Evolutionary conservation across 2,888 invertebrate species (phyloP).

Genomic region (Aphidius colemani): DNA sequence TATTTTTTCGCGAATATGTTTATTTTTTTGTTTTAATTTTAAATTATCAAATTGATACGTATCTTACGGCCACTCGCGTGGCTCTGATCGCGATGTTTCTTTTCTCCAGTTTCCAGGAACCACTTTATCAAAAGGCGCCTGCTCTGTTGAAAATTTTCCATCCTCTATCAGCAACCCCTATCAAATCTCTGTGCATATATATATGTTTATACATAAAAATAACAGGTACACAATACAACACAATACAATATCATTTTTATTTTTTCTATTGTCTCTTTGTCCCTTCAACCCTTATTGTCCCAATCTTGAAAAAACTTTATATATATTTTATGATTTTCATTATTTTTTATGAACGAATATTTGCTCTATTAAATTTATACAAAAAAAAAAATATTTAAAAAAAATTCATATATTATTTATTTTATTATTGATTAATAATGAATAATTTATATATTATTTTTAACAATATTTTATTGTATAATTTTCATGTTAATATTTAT

Average conservation of each 20-base stretch:
- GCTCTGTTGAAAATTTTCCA: constrained; percentile 27
- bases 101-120: constrained; percentile 36
- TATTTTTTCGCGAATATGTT: not conserved
- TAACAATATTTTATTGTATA: no score
- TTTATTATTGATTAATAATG: no score
- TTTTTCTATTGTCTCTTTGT: not conserved
- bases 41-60: constrained; percentile 35
- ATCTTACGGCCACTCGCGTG: constrained; percentile 54
- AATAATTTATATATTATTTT: no score
- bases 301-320: no score
- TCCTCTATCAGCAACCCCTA: constrained; percentile 13
- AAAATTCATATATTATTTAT: not conserved
- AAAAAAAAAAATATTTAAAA: not conserved
- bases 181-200: constrained; percentile 14
- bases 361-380: not conserved
- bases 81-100: constrained; percentile 45
- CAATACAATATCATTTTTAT: no score
- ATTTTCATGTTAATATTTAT: no score
- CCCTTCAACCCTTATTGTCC: not conserved
- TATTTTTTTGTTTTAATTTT: constrained; percentile 13
- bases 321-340: no score
- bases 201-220: constrained; percentile 1
- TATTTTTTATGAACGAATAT: not conserved
- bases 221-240: no score
- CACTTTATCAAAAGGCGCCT: constrained; percentile 36